Evolutionary conservation across 2,797 vertebrate species (phyloP).

Genomic region (Enteromius viviparus): DNA sequence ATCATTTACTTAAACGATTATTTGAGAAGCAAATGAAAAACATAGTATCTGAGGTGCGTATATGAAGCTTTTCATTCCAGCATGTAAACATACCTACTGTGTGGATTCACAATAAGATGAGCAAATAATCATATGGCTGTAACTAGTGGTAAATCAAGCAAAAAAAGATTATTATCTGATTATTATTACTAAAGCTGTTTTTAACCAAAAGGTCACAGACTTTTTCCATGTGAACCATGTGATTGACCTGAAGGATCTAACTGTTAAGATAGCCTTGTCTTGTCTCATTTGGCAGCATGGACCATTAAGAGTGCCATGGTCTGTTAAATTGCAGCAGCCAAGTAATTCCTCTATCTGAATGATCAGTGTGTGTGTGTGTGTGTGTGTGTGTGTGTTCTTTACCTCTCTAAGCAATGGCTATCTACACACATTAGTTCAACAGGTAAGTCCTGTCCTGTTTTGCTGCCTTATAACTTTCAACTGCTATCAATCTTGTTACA

Average conservation of each 20-base stretch:
- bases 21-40: not conserved
- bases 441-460: slow-evolving; percentile 31
- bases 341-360: slow-evolving; percentile 52
- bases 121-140: not conserved
- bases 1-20: not conserved
- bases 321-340: slow-evolving; percentile 61
- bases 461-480: slow-evolving; percentile 47
- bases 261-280: slow-evolving; percentile 57
- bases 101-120: not conserved
- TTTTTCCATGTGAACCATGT: slow-evolving; percentile 60
- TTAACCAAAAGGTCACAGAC: slow-evolving; percentile 54
- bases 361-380: slow-evolving; percentile 47
- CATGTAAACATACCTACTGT: not conserved
- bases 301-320: slow-evolving; percentile 70
- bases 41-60: not conserved
- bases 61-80: not conserved
- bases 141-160: not conserved
- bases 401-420: slow-evolving; percentile 33
- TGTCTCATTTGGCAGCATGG: slow-evolving; percentile 72
- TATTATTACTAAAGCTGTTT: slow-evolving; percentile 13
- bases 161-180: not conserved
- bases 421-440: slow-evolving; percentile 29
- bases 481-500: slow-evolving; percentile 43
- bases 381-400: not conserved
- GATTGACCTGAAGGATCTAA: slow-evolving; percentile 59